Evolutionary conservation across 2,888 invertebrate genomes (phyloP), one percentile per base, ranked within the genome.

Genomic region (Nysson spinosus): DNA sequence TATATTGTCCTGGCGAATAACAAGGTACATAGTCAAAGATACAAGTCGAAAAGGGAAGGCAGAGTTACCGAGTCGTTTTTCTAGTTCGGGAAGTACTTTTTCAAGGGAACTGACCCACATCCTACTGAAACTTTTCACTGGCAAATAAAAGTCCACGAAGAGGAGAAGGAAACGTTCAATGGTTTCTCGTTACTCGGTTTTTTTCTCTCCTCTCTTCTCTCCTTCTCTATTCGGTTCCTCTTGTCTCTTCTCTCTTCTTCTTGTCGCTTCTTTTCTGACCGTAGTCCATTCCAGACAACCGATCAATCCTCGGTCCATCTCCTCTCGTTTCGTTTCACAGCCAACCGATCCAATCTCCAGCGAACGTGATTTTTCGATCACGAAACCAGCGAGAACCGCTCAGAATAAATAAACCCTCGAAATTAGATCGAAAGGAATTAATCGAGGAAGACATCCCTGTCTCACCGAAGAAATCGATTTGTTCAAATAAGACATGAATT

Each of bases 341-440:
- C 56, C 12, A 26, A 22, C 52, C 51, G 57, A 57, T 58, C 49
- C 49, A 58, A 64, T 64, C 61, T 61, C 50, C 4, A 19, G 7
- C 24, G 24, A 35, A 26, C 35, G 35, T 50, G 55, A 58, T 60
- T 50, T 51, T 40, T 46, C 37, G 35, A 14, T 11, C 37, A 12
- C 39, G 28, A 32, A 19, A 24, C 11, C 16, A 46, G 7, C 30
- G 35, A 14, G 28, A 50, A 35, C 32, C 14, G n/a, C 22, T 16
- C 20, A 14, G 24, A 28, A 50, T 51, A 51, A 65, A 61, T 46
- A 50, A n/a, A n/a, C n/a, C n/a, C n/a, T n/a, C n/a, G n/a, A n/a
- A n/a, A n/a, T n/a, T n/a, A n/a, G n/a, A n/a, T n/a, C n/a, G n/a
- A n/a, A n/a, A n/a, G n/a, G n/a, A n/a, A n/a, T n/a, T n/a, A n/a